phyloP scores from a whole-genome alignment of 2,797 vertebrate genomes.

The Anolis apletophallus region DNA sequence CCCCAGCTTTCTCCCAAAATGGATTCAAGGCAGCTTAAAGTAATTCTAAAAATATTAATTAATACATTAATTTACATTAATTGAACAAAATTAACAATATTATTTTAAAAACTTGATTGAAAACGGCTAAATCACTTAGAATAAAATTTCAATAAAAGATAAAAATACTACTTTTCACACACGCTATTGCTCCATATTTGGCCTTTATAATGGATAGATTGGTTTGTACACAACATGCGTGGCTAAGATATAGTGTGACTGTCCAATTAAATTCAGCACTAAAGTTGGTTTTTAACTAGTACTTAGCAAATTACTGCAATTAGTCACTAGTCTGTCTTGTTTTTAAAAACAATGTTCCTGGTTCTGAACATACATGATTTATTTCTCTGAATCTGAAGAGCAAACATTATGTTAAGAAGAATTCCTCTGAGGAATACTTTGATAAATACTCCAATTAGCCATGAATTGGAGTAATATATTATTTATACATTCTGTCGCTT shows the following conservation, averaged over 20 bases:
- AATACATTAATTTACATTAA: no score
- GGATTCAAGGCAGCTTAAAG: no score
- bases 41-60: no score
- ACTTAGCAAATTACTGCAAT: conserved; percentile 35
- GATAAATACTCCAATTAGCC: conserved; percentile 41
- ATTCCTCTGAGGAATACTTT: conserved; percentile 32
- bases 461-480: conserved; percentile 44
- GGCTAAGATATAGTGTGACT: neutral
- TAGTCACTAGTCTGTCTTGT: conserved; percentile 28
- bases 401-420: conserved; percentile 43
- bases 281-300: conserved; percentile 23
- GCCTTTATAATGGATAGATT: neutral
- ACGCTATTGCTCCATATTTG: neutral
- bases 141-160: no score
- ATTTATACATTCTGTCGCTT: conserved; percentile 53
- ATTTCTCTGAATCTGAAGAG: conserved; percentile 44
- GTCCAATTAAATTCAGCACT: conserved; percentile 17
- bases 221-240: neutral
- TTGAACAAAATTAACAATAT: no score
- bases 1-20: no score
- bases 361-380: conserved; percentile 44
- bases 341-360: conserved; percentile 21
- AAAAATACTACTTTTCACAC: no score
- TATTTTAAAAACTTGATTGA: no score
- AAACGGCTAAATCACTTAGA: no score